phyloP scores from a whole-genome alignment of 2,113 vertebrate genomes.

The Psammodynastes pulverulentus region DNA sequence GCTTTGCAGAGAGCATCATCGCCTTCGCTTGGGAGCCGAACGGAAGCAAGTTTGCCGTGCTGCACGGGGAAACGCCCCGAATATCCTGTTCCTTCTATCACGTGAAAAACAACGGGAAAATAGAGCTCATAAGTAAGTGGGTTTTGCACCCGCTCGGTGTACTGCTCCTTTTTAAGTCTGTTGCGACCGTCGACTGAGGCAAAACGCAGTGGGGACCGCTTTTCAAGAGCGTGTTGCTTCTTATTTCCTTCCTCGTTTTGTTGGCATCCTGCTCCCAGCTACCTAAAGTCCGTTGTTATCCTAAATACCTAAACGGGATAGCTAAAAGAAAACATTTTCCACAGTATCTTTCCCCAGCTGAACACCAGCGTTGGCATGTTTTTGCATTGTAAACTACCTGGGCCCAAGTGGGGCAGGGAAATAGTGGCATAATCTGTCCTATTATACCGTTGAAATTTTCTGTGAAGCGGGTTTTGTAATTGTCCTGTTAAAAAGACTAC shows the following conservation, averaged over 20 bases:
- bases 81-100: constrained; percentile 96
- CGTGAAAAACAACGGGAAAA: constrained; percentile 97
- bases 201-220: background rate
- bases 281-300: background rate
- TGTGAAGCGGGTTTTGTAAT: background rate
- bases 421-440: background rate
- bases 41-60: constrained; percentile 95
- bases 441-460: background rate
- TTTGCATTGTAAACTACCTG: background rate
- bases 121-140: constrained; percentile 92
- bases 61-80: constrained; percentile 91
- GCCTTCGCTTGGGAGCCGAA: constrained; percentile 99
- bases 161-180: background rate
- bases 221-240: background rate
- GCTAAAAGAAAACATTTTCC: too few species aligned
- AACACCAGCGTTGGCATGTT: background rate
- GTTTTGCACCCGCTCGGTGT: background rate
- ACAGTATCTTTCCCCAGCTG: background rate
- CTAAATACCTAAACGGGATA: background rate
- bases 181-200: background rate
- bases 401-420: background rate
- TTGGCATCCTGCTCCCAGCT: background rate
- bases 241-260: background rate
- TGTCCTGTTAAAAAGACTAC: background rate
- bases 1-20: constrained; percentile 86